phyloP scores from a whole-genome alignment of 2,888 invertebrate species.

The Therioaphis trifolii region DNA sequence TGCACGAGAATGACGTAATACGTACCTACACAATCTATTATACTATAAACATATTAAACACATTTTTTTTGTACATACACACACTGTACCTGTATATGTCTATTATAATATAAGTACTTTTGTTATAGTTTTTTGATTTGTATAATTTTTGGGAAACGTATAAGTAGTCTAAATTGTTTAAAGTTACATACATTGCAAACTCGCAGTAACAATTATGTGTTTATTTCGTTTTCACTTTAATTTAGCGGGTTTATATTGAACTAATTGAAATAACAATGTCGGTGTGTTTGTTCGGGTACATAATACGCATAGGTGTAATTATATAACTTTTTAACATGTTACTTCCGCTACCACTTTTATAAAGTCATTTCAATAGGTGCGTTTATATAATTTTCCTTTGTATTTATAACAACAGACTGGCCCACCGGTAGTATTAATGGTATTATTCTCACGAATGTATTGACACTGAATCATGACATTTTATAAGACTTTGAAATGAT shows the following conservation, averaged over 20 bases:
- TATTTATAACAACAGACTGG: neutral
- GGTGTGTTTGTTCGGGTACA: constrained; percentile 15
- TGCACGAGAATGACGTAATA: too few relatives aligned
- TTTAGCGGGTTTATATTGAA: constrained; percentile 31
- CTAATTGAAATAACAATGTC: constrained; percentile 41
- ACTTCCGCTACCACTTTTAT: constrained; percentile 35
- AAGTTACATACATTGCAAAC: neutral
- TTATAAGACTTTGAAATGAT: too few relatives aligned
- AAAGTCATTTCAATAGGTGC: neutral
- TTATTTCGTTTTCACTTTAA: constrained; percentile 37
- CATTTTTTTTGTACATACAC: too few relatives aligned
- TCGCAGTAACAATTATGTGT: constrained; percentile 1
- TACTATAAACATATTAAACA: too few relatives aligned
- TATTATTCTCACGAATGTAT: neutral
- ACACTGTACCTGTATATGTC: neutral
- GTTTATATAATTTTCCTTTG: too few relatives aligned
- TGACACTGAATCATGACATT: neutral
- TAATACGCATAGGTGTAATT: constrained; percentile 34
- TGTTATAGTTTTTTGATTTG: neutral
- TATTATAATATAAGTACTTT: neutral
- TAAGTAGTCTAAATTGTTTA: constrained; percentile 17
- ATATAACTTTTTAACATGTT: constrained; percentile 40
- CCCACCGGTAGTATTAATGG: neutral
- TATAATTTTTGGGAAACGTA: neutral
- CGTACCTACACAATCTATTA: too few relatives aligned